Conservation (phyloP, 2,113 vertebrate genomes). For the Tetrax tetrax region DNA sequence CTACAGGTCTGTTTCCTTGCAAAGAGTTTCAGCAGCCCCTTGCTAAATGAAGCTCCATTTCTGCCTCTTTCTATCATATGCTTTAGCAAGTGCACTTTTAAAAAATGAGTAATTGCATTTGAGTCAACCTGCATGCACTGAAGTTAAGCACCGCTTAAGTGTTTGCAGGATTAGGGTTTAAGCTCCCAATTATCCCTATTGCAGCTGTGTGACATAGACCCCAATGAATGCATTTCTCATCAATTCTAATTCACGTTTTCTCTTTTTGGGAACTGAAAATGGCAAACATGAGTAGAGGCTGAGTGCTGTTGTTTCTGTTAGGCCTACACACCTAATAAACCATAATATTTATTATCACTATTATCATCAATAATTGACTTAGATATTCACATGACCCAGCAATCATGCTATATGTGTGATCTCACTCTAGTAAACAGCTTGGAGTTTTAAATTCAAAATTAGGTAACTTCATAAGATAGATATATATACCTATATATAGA, state of each 20-base stretch:
- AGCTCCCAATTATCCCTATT: constrained; percentile 42
- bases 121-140: constrained; percentile 37
- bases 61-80: background rate
- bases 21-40: background rate
- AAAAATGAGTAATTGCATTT: constrained; percentile 42
- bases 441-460: background rate
- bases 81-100: background rate
- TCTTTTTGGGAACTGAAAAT: constrained; percentile 11
- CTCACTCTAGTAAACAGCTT: background rate
- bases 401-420: background rate
- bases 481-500: background rate
- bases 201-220: constrained; percentile 26
- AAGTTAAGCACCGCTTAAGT: constrained; percentile 42
- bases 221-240: constrained; percentile 24
- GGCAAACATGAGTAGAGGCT: background rate
- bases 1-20: background rate
- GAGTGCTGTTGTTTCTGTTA: background rate
- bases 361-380: background rate
- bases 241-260: constrained; percentile 34
- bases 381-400: background rate
- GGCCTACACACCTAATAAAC: background rate
- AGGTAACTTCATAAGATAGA: background rate
- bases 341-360: constrained; percentile 17
- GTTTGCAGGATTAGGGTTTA: constrained; percentile 48
- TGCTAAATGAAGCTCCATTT: background rate